phyloP scores from a whole-genome alignment of 2,797 vertebrate species.

The Microctenopoma stevenorrisi region DNA sequence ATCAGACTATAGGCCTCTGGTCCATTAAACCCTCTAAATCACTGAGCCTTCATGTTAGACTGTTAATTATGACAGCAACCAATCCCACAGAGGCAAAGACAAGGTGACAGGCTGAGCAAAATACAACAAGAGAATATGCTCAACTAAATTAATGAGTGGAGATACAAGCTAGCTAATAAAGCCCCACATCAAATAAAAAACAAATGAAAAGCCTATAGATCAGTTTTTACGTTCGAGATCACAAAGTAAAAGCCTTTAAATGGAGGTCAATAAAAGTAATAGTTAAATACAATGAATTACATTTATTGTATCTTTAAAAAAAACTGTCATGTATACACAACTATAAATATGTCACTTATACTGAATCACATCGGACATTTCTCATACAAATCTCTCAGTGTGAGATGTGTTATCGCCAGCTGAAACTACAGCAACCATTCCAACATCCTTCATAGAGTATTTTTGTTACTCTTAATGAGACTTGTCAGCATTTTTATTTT shows the following conservation, averaged over 20 bases:
- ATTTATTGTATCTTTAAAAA: background rate
- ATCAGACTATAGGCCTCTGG: background rate
- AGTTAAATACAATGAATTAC: too few species aligned
- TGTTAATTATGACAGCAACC: conserved; percentile 44
- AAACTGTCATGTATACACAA: background rate
- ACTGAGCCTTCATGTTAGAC: conserved; percentile 21
- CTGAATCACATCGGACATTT: background rate
- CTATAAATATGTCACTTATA: conserved; percentile 1
- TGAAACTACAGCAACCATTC: background rate
- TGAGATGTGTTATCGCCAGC: background rate
- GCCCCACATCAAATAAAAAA: conserved; percentile 16
- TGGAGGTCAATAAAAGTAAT: conserved; percentile 16
- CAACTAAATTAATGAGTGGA: conserved; percentile 12
- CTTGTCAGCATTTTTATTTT: background rate
- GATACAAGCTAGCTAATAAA: conserved; percentile 19
- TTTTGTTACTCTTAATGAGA: background rate
- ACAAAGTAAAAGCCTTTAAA: conserved; percentile 18
- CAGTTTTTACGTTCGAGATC: conserved; percentile 4
- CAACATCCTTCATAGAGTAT: background rate
- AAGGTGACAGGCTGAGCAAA: conserved; percentile 25
- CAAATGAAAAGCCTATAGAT: conserved; percentile 33
- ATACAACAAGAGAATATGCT: conserved; percentile 10
- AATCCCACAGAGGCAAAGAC: conserved; percentile 18
- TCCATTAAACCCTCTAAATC: conserved; percentile 14
- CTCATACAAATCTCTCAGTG: conserved; percentile 1